Conservation (phyloP, 2,888 invertebrate genomes). For the Sinhomidia bicolor region DNA sequence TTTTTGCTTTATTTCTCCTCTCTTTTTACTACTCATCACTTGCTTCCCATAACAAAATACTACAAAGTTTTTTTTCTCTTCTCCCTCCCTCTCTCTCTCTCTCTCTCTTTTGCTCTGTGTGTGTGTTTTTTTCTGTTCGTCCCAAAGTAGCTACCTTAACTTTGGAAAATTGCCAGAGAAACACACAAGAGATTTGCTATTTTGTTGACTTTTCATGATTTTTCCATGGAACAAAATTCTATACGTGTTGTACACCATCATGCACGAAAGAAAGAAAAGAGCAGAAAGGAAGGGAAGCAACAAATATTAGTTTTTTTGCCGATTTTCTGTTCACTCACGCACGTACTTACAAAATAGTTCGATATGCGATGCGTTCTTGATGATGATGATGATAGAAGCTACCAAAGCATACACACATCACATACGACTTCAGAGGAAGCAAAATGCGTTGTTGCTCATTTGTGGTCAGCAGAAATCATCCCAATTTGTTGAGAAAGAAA, state of each 20-base stretch:
- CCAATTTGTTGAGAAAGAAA: slow-evolving; percentile 53
- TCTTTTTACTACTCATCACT: not conserved
- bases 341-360: not conserved
- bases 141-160: slow-evolving; percentile 52
- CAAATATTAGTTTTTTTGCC: slow-evolving; percentile 65
- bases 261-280: too few relatives aligned
- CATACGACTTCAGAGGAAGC: slow-evolving; percentile 14
- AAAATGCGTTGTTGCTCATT: slow-evolving; percentile 59
- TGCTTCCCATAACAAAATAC: not conserved
- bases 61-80: not conserved
- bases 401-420: not conserved
- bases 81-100: slow-evolving; percentile 17
- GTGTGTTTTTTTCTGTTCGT: too few relatives aligned
- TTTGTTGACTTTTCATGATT: slow-evolving; percentile 68
- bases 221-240: slow-evolving; percentile 34
- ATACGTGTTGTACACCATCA: slow-evolving; percentile 44
- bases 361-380: too few relatives aligned
- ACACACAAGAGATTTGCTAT: slow-evolving; percentile 60
- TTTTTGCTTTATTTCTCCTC: not conserved
- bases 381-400: too few relatives aligned
- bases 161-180: slow-evolving; percentile 65
- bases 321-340: slow-evolving; percentile 43
- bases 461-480: slow-evolving; percentile 68
- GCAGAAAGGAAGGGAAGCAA: too few relatives aligned
- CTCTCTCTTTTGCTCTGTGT: too few relatives aligned